Evolutionary conservation across 2,113 vertebrate genomes (phyloP), one percentile per base, ranked within the genome.

Genomic region (Heterocephalus glaber): DNA sequence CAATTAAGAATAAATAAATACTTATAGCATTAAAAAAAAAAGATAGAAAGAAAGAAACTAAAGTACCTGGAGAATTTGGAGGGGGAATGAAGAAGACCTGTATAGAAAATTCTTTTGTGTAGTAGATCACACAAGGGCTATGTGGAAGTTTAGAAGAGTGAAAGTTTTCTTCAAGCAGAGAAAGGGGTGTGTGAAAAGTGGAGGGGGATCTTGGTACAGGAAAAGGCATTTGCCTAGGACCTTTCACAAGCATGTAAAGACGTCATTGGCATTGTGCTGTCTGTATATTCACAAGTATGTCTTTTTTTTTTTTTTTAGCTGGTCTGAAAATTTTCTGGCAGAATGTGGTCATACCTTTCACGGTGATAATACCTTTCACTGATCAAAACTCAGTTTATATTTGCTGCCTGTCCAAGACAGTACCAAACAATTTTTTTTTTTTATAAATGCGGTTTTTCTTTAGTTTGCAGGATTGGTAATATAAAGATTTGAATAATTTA

Each of bases 401-500:
- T 94, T 74, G 65, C 38, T 79, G 38, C 26, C 56, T 93, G 38
- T 74, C 6, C 38, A 79, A 83, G 35, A 86, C 16, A 83, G 33
- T 94, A 30, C 70, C 56, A 93, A n/a, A 49, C 61, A 81, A 54
- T 44, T 82, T 49, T 38, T 95, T 94, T 94, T 80, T 82, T n/a
- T n/a, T 68, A 49, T 89, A 83, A 84, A 35, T 90, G 41, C 11
- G 79, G 2, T n/a, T 84, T 60, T 63, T 84, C 80, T 61, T 92
- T 94, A 38, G 33, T 94, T 85, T 87, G 13, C 47, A 82, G 30
- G 30, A 79, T 83, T 96, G 84, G 20, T 86, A 80, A 14, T 44
- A 86, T 49, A 83, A 68, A 96, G 52, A 52, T 81, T 65, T 96
- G 68, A 86, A 85, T 11, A 87, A 52, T 76, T 94, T 85, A 77